Conservation (phyloP, 2,888 invertebrate species). For the Hypselothyrea guttata region DNA sequence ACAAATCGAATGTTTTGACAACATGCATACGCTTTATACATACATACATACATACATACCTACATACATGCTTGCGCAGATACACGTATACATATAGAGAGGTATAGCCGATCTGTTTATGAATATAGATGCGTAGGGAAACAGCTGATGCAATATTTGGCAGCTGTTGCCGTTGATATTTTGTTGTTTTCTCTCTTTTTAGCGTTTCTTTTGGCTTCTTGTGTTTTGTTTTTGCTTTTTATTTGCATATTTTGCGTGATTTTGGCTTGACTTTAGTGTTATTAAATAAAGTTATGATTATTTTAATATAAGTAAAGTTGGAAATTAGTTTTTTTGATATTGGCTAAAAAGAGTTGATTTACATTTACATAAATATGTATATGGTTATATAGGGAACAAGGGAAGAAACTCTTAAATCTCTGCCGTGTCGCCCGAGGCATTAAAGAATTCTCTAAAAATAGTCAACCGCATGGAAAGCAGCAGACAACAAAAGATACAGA, state of each 20-base stretch:
- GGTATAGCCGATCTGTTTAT: conserved; percentile 44
- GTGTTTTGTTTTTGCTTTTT: conserved; percentile 13
- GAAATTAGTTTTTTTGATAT: no score
- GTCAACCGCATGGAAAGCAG: conserved; percentile 31
- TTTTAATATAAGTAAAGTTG: no score
- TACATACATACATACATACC: background rate
- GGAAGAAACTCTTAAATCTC: conserved; percentile 15
- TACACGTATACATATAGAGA: conserved; percentile 13
- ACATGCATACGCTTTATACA: background rate
- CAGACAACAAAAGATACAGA: conserved; percentile 35
- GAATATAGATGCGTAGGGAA: conserved; percentile 58
- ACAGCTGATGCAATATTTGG: conserved; percentile 68
- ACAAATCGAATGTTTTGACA: conserved; percentile 26
- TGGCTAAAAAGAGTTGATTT: no score
- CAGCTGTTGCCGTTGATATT: conserved; percentile 54
- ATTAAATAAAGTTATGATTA: background rate
- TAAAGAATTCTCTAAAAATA: conserved; percentile 40
- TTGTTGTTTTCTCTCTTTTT: conserved; percentile 33
- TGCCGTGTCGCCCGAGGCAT: conserved; percentile 23
- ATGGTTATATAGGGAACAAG: no score
- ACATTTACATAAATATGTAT: no score
- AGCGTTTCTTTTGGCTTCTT: conserved; percentile 28
- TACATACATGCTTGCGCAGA: background rate
- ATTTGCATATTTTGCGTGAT: background rate
- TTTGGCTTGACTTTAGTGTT: conserved; percentile 20